phyloP scores from a whole-genome alignment of 2,113 vertebrate species.

The Vulpes ferrilata region DNA sequence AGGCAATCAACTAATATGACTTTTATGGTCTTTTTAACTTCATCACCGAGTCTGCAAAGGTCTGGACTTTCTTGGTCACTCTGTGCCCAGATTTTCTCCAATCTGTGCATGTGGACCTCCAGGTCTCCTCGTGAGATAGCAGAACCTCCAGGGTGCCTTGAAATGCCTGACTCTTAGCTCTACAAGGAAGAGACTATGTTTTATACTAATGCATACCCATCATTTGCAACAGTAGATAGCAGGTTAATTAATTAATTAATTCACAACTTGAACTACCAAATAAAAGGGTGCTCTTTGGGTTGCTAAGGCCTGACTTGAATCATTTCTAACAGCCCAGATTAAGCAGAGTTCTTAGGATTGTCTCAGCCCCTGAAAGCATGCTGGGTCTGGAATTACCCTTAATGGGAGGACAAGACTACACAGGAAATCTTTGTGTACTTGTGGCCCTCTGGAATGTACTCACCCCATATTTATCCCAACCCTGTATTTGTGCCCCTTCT shows the following conservation, averaged over 20 bases:
- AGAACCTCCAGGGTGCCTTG: background rate
- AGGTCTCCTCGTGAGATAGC: background rate
- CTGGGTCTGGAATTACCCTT: background rate
- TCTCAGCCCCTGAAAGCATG: background rate
- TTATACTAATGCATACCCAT: background rate
- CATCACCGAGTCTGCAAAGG: background rate
- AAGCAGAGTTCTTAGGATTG: background rate
- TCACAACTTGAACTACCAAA: background rate
- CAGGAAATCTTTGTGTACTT: background rate
- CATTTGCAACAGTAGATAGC: background rate
- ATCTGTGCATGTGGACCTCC: background rate
- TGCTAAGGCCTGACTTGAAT: background rate
- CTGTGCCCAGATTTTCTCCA: background rate
- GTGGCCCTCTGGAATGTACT: background rate
- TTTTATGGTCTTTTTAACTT: background rate
- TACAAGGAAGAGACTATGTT: background rate
- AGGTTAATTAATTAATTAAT: background rate
- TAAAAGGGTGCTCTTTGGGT: background rate
- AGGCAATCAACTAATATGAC: background rate
- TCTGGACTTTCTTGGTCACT: background rate
- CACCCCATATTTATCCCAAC: rapidly evolving
- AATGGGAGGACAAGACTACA: background rate
- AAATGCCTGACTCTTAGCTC: background rate
- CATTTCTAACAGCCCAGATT: background rate
- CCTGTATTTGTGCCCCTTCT: background rate